Evolutionary conservation across 2,888 invertebrate genomes (phyloP).

Genomic region (Thalpophila matura): DNA sequence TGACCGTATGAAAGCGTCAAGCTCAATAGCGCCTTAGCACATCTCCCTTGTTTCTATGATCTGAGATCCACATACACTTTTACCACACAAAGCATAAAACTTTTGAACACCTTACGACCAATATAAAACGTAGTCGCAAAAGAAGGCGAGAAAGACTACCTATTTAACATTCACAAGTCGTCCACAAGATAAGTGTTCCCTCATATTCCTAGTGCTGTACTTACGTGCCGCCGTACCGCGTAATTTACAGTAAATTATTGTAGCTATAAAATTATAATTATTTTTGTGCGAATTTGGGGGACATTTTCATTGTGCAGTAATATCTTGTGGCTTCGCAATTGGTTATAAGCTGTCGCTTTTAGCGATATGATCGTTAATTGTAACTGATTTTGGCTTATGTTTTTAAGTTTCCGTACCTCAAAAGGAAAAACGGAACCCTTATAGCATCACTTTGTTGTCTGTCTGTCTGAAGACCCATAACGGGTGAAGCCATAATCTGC

Average conservation of each 20-base stretch:
- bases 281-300: conserved; percentile 65
- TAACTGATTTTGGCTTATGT: too few relatives aligned
- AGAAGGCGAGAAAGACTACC: conserved; percentile 41
- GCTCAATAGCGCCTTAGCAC: too few relatives aligned
- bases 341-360: not conserved
- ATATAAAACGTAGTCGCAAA: conserved; percentile 38
- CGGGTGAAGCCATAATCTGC: too few relatives aligned
- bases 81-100: conserved; percentile 22
- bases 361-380: too few relatives aligned
- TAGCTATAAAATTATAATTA: conserved; percentile 81
- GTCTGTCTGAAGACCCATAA: too few relatives aligned
- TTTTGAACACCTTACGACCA: conserved; percentile 32
- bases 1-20: too few relatives aligned
- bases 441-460: too few relatives aligned
- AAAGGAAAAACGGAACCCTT: too few relatives aligned
- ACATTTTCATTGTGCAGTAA: not conserved
- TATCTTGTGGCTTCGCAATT: not conserved
- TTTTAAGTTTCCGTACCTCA: too few relatives aligned
- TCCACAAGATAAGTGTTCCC: conserved; percentile 67
- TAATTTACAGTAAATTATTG: conserved; percentile 69
- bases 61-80: conserved; percentile 31
- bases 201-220: conserved; percentile 61
- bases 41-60: too few relatives aligned
- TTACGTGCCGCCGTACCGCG: conserved; percentile 48
- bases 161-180: conserved; percentile 72